Base-by-base conservation (phyloP, 2,113 vertebrate species). In the Prietella phreatophila region DNA sequence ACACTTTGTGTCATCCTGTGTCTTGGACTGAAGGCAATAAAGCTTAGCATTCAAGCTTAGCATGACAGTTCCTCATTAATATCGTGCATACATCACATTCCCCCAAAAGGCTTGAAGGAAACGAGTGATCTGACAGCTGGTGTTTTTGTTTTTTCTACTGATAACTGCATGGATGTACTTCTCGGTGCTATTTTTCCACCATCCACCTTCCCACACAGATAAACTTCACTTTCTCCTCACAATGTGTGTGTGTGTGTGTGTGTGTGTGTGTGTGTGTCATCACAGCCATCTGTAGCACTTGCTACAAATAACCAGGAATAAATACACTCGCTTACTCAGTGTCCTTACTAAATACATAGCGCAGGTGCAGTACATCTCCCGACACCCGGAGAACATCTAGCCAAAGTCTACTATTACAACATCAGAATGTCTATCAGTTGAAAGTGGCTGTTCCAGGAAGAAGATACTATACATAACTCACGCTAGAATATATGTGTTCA, bases 71-170 rank as follows among this genome's bases (percentile, higher is more conserved):
- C 56, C 33, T 82, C 33, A 27, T 82, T 82, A 82, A 82, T 55
- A 80, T 3, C 55, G 17, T 8, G 2, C 15, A 80, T 50, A 56
- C 33, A 42, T 25, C 20, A 13, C 30, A 6, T 5, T 60, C 22
- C 11, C 19, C 80, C 80, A 42, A 81, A 81, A 82, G 56, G 33
- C 55, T 39, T 36, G 87, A 71, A 92, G 92, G 91, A 7, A 91
- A 87, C 91, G 87, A 94, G 93, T 92, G 85, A 89, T 88, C 76
- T 83, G 90, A 92, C 89, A 90, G 78, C 75, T 69, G 79, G 3
- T 56, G 47, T 56, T 56, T 56, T 2, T 83, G 93, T 92, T 91
- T 90, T 60, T 60, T 36, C 91, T 89, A 85, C 91, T 86, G 90
- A 42, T 91, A 92, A 86, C 89, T 90, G 90, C 84, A 86, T 65